Conservation (phyloP, 2,888 invertebrate genomes). For the Blera fallax region DNA sequence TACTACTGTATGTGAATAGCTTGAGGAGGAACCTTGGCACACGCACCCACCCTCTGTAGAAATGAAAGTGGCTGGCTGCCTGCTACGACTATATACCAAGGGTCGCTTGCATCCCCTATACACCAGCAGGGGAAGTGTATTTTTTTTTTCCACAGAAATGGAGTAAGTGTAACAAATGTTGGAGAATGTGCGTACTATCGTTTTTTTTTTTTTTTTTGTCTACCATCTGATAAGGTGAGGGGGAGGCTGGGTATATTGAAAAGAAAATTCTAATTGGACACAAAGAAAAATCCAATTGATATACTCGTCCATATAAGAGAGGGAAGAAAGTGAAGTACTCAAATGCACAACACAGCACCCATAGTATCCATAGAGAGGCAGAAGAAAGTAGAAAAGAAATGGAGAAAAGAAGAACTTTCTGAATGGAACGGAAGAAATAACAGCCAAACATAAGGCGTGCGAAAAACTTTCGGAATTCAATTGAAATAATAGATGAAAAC, state of each 20-base stretch:
- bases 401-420: slow-evolving; percentile 44
- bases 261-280: slow-evolving; percentile 70
- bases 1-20: neutral
- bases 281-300: slow-evolving; percentile 52
- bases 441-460: slow-evolving; percentile 63
- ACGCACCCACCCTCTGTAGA: slow-evolving; percentile 58
- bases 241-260: slow-evolving; percentile 29
- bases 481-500: slow-evolving; percentile 51
- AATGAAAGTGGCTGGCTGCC: neutral
- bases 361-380: neutral
- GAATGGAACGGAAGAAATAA: slow-evolving; percentile 36
- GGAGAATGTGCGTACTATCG: slow-evolving; percentile 53
- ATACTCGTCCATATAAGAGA: no score
- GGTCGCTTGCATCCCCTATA: slow-evolving; percentile 58
- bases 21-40: slow-evolving; percentile 64
- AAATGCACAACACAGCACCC: slow-evolving; percentile 43
- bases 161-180: slow-evolving; percentile 44
- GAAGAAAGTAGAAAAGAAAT: neutral
- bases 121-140: slow-evolving; percentile 44
- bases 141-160: neutral
- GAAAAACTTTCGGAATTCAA: slow-evolving; percentile 65
- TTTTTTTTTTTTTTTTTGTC: neutral
- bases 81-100: slow-evolving; percentile 64
- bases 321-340: slow-evolving; percentile 46
- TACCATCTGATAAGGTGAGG: slow-evolving; percentile 26